Evolutionary conservation across 2,888 invertebrate species (phyloP), one percentile per base, ranked within the genome.

Genomic region (Prenolepis imparis): DNA sequence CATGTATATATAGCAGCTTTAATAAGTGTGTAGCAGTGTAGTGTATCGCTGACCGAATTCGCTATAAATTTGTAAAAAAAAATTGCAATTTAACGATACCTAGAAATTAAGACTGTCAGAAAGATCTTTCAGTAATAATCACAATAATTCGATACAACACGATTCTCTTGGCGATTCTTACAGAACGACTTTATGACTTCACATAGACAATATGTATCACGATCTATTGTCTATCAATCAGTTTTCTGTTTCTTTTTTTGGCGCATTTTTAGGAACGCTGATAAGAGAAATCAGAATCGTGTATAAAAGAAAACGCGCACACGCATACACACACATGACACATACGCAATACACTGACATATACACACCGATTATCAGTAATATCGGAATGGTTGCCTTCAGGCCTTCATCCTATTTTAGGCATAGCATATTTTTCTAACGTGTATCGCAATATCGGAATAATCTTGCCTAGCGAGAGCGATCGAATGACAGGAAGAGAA

Each of bases 371-470:
- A 91, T 91, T 92, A 91, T 92, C 91, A 90, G 89, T 90, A 92
- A 92, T 93, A 93, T 93, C 90, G 92, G 92, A 92, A 94, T 92
- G 91, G 91, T 94, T 94, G 94, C 93, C 93, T 93, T 93, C 93
- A 93, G 94, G 93, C 94, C 94, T 94, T 94, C 93, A 94, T 94
- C 94, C 93, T 94, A 94, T 94, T 94, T 94, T 94, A 94, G 94
- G 93, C 93, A 94, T 94, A 94, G 94, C 93, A 94, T 94, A 94
- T 94, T 94, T 94, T 94, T 94, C 94, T 94, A 94, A 94, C 91
- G 92, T 93, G 92, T 92, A 94, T 92, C 92, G 93, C 94, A 93
- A 93, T 94, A 93, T 93, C 91, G 93, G 91, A 92, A 90, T 92
- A 92, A 92, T 93, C 93, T 92, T 93, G 93, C 92, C 88, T 93